A percentile compares a stretch with the other conserved stretches of the same genome.
Conservation (phyloP, 1,140 invertebrate species). For the Halictus rubicundus region DNA sequence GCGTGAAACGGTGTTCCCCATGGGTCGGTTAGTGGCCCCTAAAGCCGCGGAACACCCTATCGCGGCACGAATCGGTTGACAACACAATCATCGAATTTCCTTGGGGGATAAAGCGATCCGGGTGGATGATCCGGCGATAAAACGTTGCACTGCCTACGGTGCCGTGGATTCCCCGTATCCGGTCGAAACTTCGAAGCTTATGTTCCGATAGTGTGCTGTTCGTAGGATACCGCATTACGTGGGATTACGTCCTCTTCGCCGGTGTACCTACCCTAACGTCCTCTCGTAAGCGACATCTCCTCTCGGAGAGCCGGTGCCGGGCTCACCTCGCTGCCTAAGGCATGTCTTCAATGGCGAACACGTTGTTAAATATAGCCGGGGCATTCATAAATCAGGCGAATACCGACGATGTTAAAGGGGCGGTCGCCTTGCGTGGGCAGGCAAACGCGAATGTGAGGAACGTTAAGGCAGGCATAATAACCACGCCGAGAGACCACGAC, state of each 20-base stretch:
- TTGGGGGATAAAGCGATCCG: not conserved
- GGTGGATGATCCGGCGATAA: not conserved
- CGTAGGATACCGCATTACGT: constrained; percentile 57
- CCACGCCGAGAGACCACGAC: constrained; percentile 51
- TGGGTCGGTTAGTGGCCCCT: no score
- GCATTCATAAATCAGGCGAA: constrained; percentile 72
- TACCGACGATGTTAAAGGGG: constrained; percentile 71
- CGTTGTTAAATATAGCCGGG: constrained; percentile 70
- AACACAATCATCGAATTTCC: constrained; percentile 20
- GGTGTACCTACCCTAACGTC: constrained; percentile 52
- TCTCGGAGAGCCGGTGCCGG: constrained; percentile 7
- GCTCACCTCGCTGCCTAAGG: constrained; percentile 64
- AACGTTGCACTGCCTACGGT: not conserved
- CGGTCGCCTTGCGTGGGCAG: constrained; percentile 67
- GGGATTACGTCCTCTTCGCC: constrained; percentile 55
- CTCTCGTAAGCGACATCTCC: constrained; percentile 52
- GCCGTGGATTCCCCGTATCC: not conserved
- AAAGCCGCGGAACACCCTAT: no score
- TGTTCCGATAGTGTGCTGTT: not conserved
- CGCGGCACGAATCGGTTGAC: not conserved
- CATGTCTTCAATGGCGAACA: constrained; percentile 71
- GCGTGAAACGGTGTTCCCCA: no score
- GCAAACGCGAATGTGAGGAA: constrained; percentile 61
- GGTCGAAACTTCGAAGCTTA: constrained; percentile 39
- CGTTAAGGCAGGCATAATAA: constrained; percentile 63